A percentile compares a stretch with the other conserved stretches of the same genome.
phyloP scores from a whole-genome alignment of 2,797 vertebrate genomes.

The Ctenochaetus hawaiiensis region DNA sequence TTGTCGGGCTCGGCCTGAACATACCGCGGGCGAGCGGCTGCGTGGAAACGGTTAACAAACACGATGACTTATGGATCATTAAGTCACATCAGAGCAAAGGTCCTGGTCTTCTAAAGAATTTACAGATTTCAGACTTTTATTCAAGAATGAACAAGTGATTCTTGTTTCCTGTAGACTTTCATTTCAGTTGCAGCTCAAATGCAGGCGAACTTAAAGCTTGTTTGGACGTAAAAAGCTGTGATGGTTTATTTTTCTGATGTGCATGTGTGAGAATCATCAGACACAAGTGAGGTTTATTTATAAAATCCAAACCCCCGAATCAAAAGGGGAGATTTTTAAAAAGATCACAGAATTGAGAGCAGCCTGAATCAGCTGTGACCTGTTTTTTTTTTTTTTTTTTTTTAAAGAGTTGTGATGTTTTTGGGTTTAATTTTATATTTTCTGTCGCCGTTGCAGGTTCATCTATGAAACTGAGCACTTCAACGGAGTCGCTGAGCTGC shows the following conservation, averaged over 20 bases:
- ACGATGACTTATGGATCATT: constrained; percentile 38
- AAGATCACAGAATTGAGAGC: background rate
- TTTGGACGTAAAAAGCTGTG: background rate
- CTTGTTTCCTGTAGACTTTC: constrained; percentile 3
- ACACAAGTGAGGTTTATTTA: background rate
- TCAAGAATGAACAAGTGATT: background rate
- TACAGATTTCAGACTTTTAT: background rate
- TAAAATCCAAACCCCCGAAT: background rate
- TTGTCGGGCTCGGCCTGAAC: constrained; percentile 68
- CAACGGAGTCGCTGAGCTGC: constrained; percentile 96
- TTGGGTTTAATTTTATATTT: background rate
- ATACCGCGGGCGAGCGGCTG: constrained; percentile 43
- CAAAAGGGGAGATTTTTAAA: background rate
- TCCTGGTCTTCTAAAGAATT: too few relatives aligned
- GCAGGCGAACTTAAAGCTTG: background rate
- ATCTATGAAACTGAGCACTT: constrained; percentile 99
- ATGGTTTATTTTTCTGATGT: background rate
- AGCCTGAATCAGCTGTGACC: constrained; percentile 1
- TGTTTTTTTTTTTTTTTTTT: background rate
- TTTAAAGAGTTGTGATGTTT: background rate
- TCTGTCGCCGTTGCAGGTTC: constrained; percentile 86
- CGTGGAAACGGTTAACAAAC: constrained; percentile 47
- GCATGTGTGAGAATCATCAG: background rate
- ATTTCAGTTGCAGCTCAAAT: background rate
- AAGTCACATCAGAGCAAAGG: constrained; percentile 11